Conservation (phyloP, 1,140 invertebrate species). For the Procambarus clarkii region DNA sequence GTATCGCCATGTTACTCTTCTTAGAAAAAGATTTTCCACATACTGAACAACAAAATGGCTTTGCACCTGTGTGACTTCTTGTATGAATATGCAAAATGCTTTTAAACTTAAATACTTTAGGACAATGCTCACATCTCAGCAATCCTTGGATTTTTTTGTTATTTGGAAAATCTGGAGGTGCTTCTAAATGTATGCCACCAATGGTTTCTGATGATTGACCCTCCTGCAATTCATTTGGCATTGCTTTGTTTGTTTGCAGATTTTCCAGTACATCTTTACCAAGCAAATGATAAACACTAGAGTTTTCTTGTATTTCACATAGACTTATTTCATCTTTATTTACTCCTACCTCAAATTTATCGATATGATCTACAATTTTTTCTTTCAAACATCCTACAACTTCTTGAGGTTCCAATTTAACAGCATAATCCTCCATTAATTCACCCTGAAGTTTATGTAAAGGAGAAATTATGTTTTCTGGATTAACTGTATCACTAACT, state of each 20-base stretch:
- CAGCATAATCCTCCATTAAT: not conserved
- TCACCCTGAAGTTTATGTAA: not conserved
- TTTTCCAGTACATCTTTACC: not conserved
- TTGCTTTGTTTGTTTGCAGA: not conserved
- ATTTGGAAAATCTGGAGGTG: not conserved
- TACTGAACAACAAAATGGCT: constrained; percentile 16
- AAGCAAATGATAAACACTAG: not conserved
- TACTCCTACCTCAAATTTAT: not conserved
- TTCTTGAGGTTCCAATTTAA: not conserved
- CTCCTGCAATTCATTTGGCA: not conserved
- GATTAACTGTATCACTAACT: not conserved
- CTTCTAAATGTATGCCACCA: not conserved
- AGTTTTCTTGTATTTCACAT: not conserved
- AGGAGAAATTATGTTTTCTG: not conserved
- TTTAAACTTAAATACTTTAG: not conserved
- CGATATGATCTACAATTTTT: not conserved
- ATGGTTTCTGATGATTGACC: not conserved
- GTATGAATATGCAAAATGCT: not conserved
- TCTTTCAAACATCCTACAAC: not conserved
- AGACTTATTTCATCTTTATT: not conserved
- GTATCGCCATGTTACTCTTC: constrained; percentile 16
- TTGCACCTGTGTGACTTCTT: constrained; percentile 21
- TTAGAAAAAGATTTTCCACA: constrained; percentile 20
- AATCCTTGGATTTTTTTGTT: not conserved
- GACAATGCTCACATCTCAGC: not conserved